These are phyloP conservation scores for Cremastinae sp. DNA, from an alignment of 2,888 invertebrate genomes.

Conservation along the genomic window DNA sequence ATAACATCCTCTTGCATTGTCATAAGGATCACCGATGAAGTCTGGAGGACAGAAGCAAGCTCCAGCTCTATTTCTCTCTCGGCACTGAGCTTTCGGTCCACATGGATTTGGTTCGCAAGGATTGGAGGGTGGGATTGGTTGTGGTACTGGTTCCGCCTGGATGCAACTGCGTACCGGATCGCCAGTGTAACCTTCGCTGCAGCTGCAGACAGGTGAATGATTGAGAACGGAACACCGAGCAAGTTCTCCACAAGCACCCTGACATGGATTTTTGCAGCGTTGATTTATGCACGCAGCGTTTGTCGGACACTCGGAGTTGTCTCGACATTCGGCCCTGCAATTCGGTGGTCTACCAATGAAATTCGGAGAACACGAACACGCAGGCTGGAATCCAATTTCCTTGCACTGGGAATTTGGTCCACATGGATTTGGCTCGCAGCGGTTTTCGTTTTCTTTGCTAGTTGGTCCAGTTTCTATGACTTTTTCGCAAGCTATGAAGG, in stretches of 20 bases:
- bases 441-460: slow-evolving; percentile 81
- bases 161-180: slow-evolving; percentile 86
- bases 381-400: slow-evolving; percentile 90
- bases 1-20: slow-evolving; percentile 84
- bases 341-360: slow-evolving; percentile 92
- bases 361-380: slow-evolving; percentile 90
- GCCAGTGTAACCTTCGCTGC: slow-evolving; percentile 91
- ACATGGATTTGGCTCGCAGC: slow-evolving; percentile 91
- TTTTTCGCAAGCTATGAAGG: slow-evolving; percentile 86
- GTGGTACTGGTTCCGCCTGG: slow-evolving; percentile 68
- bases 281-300: slow-evolving; percentile 91
- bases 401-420: slow-evolving; percentile 92
- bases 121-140: slow-evolving; percentile 79
- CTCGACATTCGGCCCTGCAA: slow-evolving; percentile 91
- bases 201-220: slow-evolving; percentile 90
- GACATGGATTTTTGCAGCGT: slow-evolving; percentile 91
- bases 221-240: slow-evolving; percentile 92
- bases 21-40: slow-evolving; percentile 91
- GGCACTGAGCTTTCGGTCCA: slow-evolving; percentile 91
- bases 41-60: slow-evolving; percentile 91
- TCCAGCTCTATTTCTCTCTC: slow-evolving; percentile 91
- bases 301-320: slow-evolving; percentile 90
- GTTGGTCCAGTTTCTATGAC: slow-evolving; percentile 77
- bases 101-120: slow-evolving; percentile 93
- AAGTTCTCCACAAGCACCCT: slow-evolving; percentile 88